Percentiles rank a stretch among this genome's conserved stretches.
Conservation (phyloP, 2,888 invertebrate species). For the Pyrochroa serraticornis region DNA sequence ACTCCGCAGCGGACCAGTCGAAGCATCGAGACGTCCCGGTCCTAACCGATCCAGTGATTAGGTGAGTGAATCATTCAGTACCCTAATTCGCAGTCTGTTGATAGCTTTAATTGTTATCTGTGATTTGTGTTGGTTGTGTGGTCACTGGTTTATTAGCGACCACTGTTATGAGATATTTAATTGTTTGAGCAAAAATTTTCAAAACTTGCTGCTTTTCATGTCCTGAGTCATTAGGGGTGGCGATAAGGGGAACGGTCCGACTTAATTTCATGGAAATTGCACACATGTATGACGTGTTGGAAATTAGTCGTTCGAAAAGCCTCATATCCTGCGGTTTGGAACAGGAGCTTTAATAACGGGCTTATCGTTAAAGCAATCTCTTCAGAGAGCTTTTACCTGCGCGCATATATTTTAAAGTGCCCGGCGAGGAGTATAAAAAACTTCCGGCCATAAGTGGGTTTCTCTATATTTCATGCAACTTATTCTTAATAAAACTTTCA, state of each 20-base stretch:
- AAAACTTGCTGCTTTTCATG: no score
- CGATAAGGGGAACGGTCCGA: background rate
- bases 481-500: constrained; percentile 48
- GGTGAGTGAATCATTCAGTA: constrained; percentile 41
- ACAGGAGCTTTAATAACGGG: constrained; percentile 33
- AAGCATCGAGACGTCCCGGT: background rate
- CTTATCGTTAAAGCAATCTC: constrained; percentile 34
- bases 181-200: constrained; percentile 1
- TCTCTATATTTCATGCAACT: constrained; percentile 43
- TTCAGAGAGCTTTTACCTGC: constrained; percentile 27
- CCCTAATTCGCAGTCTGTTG: constrained; percentile 43
- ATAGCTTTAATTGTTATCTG: constrained; percentile 43
- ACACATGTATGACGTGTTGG: constrained; percentile 20
- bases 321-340: constrained; percentile 34
- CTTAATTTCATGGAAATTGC: constrained; percentile 9
- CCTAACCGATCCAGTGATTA: constrained; percentile 16
- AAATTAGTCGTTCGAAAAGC: constrained; percentile 30
- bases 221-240: no score
- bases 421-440: constrained; percentile 34
- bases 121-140: constrained; percentile 45
- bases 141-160: constrained; percentile 37
- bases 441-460: constrained; percentile 43
- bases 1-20: constrained; percentile 29
- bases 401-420: constrained; percentile 34
- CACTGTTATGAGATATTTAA: constrained; percentile 33